phyloP scores from a whole-genome alignment of 2,797 vertebrate species.

The Peromyscus attwateri region DNA sequence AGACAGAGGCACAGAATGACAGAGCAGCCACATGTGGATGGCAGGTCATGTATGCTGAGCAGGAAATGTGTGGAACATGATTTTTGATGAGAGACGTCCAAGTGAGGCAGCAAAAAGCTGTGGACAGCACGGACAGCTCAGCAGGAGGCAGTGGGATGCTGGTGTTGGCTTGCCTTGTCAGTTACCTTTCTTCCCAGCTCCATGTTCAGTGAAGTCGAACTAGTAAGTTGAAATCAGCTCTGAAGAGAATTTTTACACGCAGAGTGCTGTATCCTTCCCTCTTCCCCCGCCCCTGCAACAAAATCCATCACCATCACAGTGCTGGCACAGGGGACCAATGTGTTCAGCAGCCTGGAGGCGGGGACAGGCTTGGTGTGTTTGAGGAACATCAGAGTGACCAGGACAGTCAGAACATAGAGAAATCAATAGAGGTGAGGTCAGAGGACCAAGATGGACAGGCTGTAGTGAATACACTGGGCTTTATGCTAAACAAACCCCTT shows the following conservation, averaged over 20 bases:
- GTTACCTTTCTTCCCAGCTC: neutral
- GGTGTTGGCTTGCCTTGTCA: neutral
- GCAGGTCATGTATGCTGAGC: neutral
- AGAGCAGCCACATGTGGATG: neutral
- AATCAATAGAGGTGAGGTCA: neutral
- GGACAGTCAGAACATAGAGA: neutral
- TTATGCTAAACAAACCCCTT: neutral
- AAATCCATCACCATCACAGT: neutral
- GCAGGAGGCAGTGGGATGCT: neutral
- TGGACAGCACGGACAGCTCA: neutral
- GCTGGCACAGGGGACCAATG: neutral
- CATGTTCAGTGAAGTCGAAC: neutral
- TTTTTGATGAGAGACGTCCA: neutral
- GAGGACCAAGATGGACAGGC: fast-evolving
- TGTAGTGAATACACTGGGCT: neutral
- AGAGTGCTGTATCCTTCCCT: neutral
- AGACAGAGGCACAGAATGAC: neutral
- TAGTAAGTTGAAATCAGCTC: neutral
- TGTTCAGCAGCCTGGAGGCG: neutral
- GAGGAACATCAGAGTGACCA: neutral
- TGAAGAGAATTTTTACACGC: neutral
- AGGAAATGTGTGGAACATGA: neutral
- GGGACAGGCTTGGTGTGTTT: too few species aligned
- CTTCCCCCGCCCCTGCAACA: neutral
- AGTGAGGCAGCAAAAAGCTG: neutral